phyloP scores from a whole-genome alignment of 2,888 invertebrate species.

The Empis stercorea region DNA sequence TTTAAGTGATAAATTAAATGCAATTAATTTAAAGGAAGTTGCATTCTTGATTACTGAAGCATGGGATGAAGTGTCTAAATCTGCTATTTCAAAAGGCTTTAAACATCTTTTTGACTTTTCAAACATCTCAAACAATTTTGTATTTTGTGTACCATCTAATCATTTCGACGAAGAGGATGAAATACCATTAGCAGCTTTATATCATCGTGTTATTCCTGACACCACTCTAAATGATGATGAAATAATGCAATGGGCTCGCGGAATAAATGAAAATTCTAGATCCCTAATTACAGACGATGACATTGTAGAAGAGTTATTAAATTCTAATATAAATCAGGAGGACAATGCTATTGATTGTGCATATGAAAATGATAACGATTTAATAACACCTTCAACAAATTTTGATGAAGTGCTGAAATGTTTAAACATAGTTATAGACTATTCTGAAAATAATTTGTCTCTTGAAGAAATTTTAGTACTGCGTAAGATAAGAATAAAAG shows the following conservation, averaged over 20 bases:
- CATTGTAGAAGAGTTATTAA: too few species aligned
- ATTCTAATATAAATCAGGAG: too few species aligned
- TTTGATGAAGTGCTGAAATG: too few species aligned
- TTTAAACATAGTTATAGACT: too few species aligned
- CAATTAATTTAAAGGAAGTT: neutral
- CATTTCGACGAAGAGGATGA: neutral
- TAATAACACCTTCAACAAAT: too few species aligned
- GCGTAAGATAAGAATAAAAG: too few species aligned
- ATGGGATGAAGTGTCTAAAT: neutral
- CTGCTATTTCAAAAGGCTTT: neutral
- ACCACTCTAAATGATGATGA: neutral
- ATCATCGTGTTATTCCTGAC: neutral
- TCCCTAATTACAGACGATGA: too few species aligned
- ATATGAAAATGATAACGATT: too few species aligned
- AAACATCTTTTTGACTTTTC: neutral
- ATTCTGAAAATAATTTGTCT: too few species aligned
- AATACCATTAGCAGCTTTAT: neutral
- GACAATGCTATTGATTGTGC: too few species aligned
- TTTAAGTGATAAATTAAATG: neutral
- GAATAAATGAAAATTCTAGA: too few species aligned
- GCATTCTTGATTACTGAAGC: neutral
- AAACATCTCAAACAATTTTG: neutral
- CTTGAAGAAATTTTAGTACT: too few species aligned
- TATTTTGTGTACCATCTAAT: neutral
- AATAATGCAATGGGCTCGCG: neutral